These are phyloP conservation scores for Ophthalmolycus amberensis DNA, from an alignment of 2,113 vertebrate genomes.

Conservation along the genomic window DNA sequence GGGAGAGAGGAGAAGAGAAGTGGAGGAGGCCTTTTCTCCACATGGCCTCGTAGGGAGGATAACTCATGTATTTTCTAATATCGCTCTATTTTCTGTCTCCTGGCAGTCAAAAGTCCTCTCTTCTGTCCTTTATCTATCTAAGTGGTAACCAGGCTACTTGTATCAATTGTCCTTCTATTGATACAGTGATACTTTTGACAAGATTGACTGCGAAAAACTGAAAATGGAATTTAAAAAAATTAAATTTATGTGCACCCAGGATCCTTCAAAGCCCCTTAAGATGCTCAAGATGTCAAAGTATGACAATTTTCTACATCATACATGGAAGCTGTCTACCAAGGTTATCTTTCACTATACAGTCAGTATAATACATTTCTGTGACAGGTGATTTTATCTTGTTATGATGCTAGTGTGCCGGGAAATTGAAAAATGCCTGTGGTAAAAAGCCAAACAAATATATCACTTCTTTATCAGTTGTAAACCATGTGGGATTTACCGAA, in stretches of 20 bases:
- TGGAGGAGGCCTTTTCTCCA: conserved; percentile 65
- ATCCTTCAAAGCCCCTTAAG: conserved; percentile 25
- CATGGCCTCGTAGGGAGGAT: conserved; percentile 49
- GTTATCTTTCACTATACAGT: conserved; percentile 32
- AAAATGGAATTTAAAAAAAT: conserved; percentile 2
- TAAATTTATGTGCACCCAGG: background rate
- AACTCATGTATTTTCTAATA: conserved; percentile 44
- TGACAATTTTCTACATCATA: conserved; percentile 13
- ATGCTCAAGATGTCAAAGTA: conserved; percentile 17
- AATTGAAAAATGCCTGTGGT: conserved; percentile 44
- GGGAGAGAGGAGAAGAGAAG: conserved; percentile 63
- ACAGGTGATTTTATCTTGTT: conserved; percentile 52
- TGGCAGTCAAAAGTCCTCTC: conserved; percentile 33
- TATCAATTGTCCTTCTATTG: conserved; percentile 3
- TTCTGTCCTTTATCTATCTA: conserved; percentile 30
- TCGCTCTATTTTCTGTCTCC: conserved; percentile 34
- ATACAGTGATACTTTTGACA: background rate
- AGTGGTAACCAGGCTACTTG: background rate
- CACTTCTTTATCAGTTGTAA: conserved; percentile 43
- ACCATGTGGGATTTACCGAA: conserved; percentile 41
- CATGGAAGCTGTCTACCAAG: conserved; percentile 19
- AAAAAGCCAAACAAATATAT: conserved; percentile 49
- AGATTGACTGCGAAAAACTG: background rate
- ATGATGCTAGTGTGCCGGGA: conserved; percentile 2
- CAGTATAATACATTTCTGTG: conserved; percentile 30